Percentiles rank a stretch among this genome's conserved stretches.
Evolutionary conservation across 1,140 invertebrate species (phyloP).

Genomic region (Anoplophora glabripennis): DNA sequence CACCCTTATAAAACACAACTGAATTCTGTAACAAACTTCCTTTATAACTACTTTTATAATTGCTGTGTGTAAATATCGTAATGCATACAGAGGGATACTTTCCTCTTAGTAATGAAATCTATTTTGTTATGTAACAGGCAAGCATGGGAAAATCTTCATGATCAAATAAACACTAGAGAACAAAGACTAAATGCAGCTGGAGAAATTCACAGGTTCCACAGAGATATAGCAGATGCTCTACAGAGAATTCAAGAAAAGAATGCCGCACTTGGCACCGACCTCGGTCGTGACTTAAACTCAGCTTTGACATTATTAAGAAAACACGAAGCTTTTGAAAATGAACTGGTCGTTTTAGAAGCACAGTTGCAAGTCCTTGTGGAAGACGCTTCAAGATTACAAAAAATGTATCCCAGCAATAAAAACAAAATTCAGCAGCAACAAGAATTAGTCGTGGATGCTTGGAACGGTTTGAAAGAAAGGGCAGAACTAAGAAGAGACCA

Average conservation of each 20-base stretch:
- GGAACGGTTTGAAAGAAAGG: slow-evolving; percentile 81
- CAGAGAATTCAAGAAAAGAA: slow-evolving; percentile 88
- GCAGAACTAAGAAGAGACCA: slow-evolving; percentile 75
- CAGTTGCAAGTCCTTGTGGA: slow-evolving; percentile 89
- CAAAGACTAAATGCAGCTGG: slow-evolving; percentile 86
- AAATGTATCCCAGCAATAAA: slow-evolving; percentile 89
- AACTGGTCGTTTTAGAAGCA: slow-evolving; percentile 88
- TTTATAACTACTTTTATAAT: too few relatives aligned
- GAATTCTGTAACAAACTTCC: too few relatives aligned
- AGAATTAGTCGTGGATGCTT: slow-evolving; percentile 79
- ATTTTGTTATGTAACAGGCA: slow-evolving; percentile 54
- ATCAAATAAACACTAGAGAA: slow-evolving; percentile 81
- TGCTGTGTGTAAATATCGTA: not conserved
- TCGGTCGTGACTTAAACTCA: slow-evolving; percentile 85
- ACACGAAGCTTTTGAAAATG: slow-evolving; percentile 94
- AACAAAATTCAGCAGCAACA: slow-evolving; percentile 72
- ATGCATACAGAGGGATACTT: not conserved
- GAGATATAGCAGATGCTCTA: slow-evolving; percentile 90
- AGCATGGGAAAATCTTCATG: slow-evolving; percentile 84
- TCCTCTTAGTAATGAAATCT: not conserved
- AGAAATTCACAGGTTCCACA: slow-evolving; percentile 94
- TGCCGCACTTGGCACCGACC: slow-evolving; percentile 76
- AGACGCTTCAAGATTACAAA: slow-evolving; percentile 83
- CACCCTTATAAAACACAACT: too few relatives aligned
- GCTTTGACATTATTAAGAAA: slow-evolving; percentile 78